Conservation (phyloP, 2,113 vertebrate genomes). For the Merops nubicus region DNA sequence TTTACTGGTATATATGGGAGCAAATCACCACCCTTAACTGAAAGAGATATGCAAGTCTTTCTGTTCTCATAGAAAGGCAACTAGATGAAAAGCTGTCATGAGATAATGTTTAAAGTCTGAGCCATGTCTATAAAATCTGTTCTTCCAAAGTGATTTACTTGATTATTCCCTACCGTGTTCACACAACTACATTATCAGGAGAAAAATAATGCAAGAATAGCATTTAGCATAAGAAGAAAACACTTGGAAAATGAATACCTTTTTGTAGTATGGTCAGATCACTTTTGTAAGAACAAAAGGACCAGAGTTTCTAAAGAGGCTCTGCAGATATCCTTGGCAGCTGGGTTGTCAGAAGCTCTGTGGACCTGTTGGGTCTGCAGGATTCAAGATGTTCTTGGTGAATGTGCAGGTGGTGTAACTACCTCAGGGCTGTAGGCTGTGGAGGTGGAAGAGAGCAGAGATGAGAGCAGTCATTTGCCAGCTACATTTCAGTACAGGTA, state of each 20-base stretch:
- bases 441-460: neutral
- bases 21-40: neutral
- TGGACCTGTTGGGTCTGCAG: neutral
- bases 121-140: neutral
- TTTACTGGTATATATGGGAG: neutral
- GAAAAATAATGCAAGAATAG: neutral
- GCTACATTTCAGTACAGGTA: neutral
- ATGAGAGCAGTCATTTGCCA: neutral
- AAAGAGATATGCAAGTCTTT: neutral
- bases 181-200: neutral
- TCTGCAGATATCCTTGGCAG: neutral
- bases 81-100: neutral
- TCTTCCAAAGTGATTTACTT: neutral
- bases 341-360: neutral
- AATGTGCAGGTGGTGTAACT: neutral
- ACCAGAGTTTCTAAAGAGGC: neutral
- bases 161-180: neutral
- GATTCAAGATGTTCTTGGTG: neutral
- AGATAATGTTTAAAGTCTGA: neutral
- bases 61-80: neutral
- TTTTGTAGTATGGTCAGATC: neutral
- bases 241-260: neutral
- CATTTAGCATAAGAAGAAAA: neutral
- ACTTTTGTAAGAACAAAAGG: neutral
- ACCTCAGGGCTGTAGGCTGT: neutral